phyloP scores from a whole-genome alignment of 2,113 vertebrate genomes.

The Setophaga petechia region DNA sequence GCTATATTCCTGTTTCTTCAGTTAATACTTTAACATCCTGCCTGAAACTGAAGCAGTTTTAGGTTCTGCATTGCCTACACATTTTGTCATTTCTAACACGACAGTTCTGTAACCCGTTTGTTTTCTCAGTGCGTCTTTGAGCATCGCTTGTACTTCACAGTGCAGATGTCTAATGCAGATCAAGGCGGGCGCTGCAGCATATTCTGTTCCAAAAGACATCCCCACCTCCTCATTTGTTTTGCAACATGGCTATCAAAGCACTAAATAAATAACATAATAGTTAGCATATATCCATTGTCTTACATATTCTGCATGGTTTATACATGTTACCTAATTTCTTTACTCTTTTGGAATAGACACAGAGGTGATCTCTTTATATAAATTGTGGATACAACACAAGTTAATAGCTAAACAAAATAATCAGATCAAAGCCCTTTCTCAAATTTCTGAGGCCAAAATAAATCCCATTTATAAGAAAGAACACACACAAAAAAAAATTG shows the following conservation, averaged over 20 bases:
- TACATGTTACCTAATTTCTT: neutral
- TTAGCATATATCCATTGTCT: conserved; percentile 46
- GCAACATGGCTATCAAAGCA: conserved; percentile 52
- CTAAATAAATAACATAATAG: conserved; percentile 45
- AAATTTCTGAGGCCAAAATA: neutral
- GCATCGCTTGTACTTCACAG: conserved; percentile 55
- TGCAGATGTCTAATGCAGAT: conserved; percentile 67
- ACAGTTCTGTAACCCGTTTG: conserved; percentile 46
- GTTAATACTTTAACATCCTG: conserved; percentile 23
- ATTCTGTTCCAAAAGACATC: conserved; percentile 60
- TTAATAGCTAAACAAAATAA: neutral
- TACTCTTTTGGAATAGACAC: neutral
- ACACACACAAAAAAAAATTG: neutral
- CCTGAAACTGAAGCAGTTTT: neutral
- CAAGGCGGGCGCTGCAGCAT: conserved; percentile 27
- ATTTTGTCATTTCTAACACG: conserved; percentile 35
- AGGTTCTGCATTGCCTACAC: conserved; percentile 5
- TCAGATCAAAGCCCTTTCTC: neutral
- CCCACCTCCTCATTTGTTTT: conserved; percentile 61
- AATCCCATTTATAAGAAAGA: neutral
- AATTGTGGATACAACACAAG: neutral
- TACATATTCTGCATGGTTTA: neutral
- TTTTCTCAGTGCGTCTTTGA: conserved; percentile 60
- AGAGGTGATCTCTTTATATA: neutral
- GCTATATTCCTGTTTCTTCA: neutral